Evolutionary conservation across 2,113 vertebrate species (phyloP), one percentile per base, ranked within the genome.

Genomic region (Mesembrinibis cayennensis): DNA sequence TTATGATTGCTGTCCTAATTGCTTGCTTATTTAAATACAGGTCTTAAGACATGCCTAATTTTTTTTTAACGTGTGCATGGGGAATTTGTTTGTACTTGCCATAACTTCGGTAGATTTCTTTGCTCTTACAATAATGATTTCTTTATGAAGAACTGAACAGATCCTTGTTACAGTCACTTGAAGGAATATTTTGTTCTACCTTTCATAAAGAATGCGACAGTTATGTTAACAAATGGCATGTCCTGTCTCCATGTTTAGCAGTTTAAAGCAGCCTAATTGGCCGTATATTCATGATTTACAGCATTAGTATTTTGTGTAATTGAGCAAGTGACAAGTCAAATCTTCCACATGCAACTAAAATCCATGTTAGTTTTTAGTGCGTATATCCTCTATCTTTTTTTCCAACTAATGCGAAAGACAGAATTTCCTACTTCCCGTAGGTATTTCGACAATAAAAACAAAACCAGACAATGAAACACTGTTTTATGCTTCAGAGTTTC

Each of bases 221-320:
- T 94, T 97, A 71, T 44, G 90, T 90, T 97, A 96, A 92, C 94
- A 95, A 97, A 93, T 74, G 91, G 85, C 89, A 87, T 55, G 55
- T 95, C 84, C 81, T 95, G 94, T 95, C 95, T 97, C 89, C 73
- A 61, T 36, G 89, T 97, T 95, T 80, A 93, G 91, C 72, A 89
- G 72, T 91, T 95, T 96, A 93, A 95, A 96, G 93, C 82, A 94
- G 87, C 67, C 86, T 96, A 96, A 96, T 94, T 96, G 96, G 85
- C 82, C 15, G 0, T 88, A 83, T 90, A 94, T 29, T 94, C 79
- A 69, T 6, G 4, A 94, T 96, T 96, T 97, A 96, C 29, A 17
- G 69, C 90, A 23, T 89, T 88, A 86, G 67, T 94, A 65, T 95
- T 96, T 96, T 82, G 93, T 83, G 89, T 90, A 97, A 96, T 90